A percentile compares a stretch with the other conserved stretches of the same genome.
phyloP scores from a whole-genome alignment of 2,888 invertebrate species.

The Xestia xanthographa region DNA sequence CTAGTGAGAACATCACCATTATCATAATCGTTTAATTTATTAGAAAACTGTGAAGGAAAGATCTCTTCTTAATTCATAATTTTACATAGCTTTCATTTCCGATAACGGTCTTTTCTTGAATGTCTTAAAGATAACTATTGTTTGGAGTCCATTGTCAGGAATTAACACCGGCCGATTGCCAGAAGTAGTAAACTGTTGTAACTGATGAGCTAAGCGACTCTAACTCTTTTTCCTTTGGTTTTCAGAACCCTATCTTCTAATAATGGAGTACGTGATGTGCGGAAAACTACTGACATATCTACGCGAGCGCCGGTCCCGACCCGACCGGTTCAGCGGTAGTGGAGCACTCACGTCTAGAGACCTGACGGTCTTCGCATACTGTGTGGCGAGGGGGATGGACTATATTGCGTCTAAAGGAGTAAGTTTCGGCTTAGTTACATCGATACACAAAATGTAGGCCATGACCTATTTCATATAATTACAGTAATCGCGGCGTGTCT shows the following conservation, averaged over 20 bases:
- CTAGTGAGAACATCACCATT: not conserved
- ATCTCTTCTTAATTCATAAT: not conserved
- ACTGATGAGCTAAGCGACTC: not conserved
- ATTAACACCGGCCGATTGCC: not conserved
- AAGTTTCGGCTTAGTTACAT: constrained; percentile 66
- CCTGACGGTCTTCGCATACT: constrained; percentile 94
- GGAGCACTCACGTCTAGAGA: constrained; percentile 93
- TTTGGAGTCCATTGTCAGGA: not conserved
- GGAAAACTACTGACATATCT: constrained; percentile 95
- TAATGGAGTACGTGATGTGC: constrained; percentile 96
- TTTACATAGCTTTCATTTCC: not conserved
- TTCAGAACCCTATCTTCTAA: constrained; percentile 95
- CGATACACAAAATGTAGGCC: not conserved
- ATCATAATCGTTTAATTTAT: not conserved
- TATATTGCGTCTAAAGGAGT: constrained; percentile 95
- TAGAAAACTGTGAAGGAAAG: not conserved
- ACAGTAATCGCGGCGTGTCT: not conserved
- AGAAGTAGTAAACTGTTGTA: not conserved
- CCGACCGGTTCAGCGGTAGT: constrained; percentile 92
- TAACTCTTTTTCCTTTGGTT: constrained; percentile 51
- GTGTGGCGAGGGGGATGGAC: constrained; percentile 96
- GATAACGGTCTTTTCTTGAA: not conserved
- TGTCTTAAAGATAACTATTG: not conserved
- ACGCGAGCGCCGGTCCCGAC: constrained; percentile 90
- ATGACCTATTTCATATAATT: not conserved